phyloP scores from a whole-genome alignment of 2,888 invertebrate species.

The Rhimphoctona megacephalus region DNA sequence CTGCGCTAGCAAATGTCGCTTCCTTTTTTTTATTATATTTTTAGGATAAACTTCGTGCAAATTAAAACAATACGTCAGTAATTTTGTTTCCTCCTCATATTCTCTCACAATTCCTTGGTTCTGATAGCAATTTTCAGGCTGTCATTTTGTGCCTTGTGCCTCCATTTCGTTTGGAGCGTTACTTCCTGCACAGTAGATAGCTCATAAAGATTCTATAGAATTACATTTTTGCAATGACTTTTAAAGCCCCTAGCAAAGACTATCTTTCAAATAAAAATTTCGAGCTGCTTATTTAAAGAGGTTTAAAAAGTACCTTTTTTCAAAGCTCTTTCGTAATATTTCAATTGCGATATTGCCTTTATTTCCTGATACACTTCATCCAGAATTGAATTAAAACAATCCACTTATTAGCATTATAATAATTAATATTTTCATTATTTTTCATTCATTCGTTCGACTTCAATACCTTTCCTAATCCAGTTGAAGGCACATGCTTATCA shows the following conservation, averaged over 20 bases:
- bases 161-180: too few relatives aligned
- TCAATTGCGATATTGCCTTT: too few relatives aligned
- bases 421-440: too few relatives aligned
- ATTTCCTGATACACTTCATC: background rate
- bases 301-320: background rate
- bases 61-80: background rate
- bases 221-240: background rate
- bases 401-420: background rate
- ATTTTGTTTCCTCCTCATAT: conserved; percentile 71
- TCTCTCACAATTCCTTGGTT: conserved; percentile 69
- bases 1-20: background rate
- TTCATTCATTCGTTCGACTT: too few relatives aligned
- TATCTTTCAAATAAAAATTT: background rate
- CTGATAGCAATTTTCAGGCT: conserved; percentile 67
- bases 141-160: background rate
- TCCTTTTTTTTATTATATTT: conserved; percentile 4
- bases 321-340: background rate
- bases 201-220: background rate
- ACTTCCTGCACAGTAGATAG: background rate
- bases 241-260: background rate
- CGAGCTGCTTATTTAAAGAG: background rate
- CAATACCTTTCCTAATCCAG: too few relatives aligned
- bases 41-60: conserved; percentile 1
- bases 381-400: background rate
- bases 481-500: background rate